Evolutionary conservation across 2,113 vertebrate species (phyloP).

Genomic region (Vulpes lagopus): DNA sequence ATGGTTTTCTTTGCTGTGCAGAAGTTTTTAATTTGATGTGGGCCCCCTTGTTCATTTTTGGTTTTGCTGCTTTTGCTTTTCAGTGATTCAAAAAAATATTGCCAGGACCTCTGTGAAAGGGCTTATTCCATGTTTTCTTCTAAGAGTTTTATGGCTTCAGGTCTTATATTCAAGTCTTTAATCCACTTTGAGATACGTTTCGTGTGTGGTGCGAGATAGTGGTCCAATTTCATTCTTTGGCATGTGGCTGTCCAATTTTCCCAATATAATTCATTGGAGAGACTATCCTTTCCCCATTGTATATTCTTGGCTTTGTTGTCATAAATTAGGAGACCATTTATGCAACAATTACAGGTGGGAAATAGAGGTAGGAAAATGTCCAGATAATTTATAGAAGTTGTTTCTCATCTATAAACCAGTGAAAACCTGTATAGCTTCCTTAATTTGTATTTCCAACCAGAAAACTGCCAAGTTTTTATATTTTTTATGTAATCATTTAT

Average conservation of each 20-base stretch:
- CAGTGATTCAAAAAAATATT: background rate
- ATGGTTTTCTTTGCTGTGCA: background rate
- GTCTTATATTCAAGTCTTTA: background rate
- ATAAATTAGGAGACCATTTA: background rate
- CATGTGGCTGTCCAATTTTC: background rate
- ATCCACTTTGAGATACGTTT: background rate
- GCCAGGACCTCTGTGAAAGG: background rate
- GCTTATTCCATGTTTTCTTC: background rate
- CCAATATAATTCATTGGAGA: background rate
- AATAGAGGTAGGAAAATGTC: background rate
- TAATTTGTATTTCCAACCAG: constrained; percentile 53
- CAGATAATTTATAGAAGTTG: constrained; percentile 16
- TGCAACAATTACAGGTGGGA: background rate
- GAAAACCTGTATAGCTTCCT: background rate
- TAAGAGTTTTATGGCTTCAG: background rate
- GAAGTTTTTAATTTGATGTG: background rate
- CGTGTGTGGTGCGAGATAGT: background rate
- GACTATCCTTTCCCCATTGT: background rate
- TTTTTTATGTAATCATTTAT: constrained; percentile 10
- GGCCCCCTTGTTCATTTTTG: background rate
- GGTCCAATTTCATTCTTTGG: background rate
- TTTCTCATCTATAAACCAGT: constrained; percentile 33
- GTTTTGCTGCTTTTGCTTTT: background rate
- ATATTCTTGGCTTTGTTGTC: background rate
- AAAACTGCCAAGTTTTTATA: constrained; percentile 18